These are phyloP conservation scores for Protobothrops flavoviridis DNA, from an alignment of 2,113 vertebrate genomes.

Conservation along the genomic window DNA sequence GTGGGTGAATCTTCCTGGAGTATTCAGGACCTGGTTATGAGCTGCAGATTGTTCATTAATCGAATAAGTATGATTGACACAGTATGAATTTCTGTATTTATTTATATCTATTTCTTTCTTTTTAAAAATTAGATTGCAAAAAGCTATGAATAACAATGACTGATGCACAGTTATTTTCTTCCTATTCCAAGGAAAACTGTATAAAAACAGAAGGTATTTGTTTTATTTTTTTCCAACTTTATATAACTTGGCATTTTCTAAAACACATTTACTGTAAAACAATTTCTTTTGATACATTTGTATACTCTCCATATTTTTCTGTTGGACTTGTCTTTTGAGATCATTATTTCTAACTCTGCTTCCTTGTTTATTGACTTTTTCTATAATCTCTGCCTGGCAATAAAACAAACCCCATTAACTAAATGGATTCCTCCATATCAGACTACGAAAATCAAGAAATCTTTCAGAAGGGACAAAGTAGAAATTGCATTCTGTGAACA, in stretches of 20 bases:
- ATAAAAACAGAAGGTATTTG: constrained; percentile 37
- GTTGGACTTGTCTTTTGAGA: not conserved
- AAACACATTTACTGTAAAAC: not conserved
- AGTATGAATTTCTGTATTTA: not conserved
- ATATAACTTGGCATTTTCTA: not conserved
- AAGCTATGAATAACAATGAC: constrained; percentile 40
- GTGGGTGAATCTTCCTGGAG: not conserved
- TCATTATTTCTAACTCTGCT: not conserved
- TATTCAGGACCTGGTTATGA: not conserved
- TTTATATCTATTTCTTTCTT: not conserved
- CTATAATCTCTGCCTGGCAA: not conserved
- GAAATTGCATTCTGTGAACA: not conserved
- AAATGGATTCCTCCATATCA: not conserved
- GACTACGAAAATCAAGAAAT: not conserved
- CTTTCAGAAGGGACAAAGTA: not conserved
- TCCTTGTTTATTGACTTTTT: not conserved
- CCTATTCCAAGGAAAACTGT: not conserved
- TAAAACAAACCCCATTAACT: not conserved
- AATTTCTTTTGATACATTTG: not conserved
- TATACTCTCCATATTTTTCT: not conserved
- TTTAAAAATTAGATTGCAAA: constrained; percentile 49
- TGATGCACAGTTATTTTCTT: constrained; percentile 36
- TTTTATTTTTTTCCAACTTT: not conserved
- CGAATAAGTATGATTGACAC: not conserved
- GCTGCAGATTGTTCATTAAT: not conserved